A percentile compares a stretch with the other conserved stretches of the same genome.
Conservation (phyloP, 2,797 vertebrate species). For the Manis pentadactyla region DNA sequence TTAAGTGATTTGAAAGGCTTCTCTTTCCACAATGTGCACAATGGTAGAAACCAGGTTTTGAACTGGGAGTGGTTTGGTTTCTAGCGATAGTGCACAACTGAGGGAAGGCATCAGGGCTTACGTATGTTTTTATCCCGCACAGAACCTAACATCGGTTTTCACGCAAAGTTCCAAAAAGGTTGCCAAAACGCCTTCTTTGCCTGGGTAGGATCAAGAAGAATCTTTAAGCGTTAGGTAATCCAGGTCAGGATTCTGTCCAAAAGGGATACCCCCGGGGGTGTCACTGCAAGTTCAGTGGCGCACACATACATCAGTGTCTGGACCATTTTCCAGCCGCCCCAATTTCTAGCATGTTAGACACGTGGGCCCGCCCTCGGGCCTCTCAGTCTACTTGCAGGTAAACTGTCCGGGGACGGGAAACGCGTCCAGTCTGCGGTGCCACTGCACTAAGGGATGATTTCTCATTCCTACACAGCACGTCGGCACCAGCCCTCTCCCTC, state of each 20-base stretch:
- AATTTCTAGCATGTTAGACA: background rate
- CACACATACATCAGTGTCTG: background rate
- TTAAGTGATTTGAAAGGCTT: background rate
- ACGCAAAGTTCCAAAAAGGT: background rate
- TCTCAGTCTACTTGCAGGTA: too few species aligned
- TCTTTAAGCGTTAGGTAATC: background rate
- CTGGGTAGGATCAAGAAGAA: fast-evolving
- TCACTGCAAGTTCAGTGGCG: fast-evolving
- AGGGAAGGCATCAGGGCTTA: background rate
- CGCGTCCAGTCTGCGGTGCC: background rate
- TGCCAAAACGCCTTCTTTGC: background rate
- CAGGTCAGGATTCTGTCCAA: background rate
- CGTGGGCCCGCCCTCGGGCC: background rate
- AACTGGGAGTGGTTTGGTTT: background rate
- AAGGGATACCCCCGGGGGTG: background rate
- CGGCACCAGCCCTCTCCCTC: fast-evolving
- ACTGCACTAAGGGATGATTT: too few species aligned
- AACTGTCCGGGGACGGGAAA: fast-evolving
- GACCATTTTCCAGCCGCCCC: background rate
- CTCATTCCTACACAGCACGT: fast-evolving
- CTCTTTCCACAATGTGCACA: background rate
- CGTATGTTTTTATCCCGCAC: background rate
- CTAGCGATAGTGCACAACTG: background rate
- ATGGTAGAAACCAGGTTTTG: background rate
- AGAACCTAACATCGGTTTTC: background rate